These are phyloP conservation scores for Spheniscus mendiculus DNA, from an alignment of 2,113 vertebrate genomes.

Conservation along the genomic window DNA sequence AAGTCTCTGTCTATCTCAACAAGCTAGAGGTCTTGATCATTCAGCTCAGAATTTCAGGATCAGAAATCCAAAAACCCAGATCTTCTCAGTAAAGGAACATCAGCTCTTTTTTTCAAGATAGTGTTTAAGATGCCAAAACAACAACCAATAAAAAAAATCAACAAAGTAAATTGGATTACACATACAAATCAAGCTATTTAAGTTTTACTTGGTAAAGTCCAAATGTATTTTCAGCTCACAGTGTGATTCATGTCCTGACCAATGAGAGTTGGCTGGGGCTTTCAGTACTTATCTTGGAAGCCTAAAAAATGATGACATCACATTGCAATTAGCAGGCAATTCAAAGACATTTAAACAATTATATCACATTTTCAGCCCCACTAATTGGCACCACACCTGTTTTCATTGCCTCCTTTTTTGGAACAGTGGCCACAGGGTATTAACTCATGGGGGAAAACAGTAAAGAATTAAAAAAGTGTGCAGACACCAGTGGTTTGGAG, in stretches of 20 bases:
- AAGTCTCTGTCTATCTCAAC: neutral
- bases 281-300: conserved; percentile 65
- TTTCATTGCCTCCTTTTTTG: conserved; percentile 59
- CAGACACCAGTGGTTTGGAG: conserved; percentile 29
- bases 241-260: neutral
- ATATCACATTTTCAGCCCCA: conserved; percentile 52
- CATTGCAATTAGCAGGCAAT: conserved; percentile 72
- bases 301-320: conserved; percentile 57
- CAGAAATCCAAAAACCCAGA: neutral
- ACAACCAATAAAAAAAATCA: too few species aligned
- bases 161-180: neutral
- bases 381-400: conserved; percentile 66
- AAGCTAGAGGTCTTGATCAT: neutral
- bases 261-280: conserved; percentile 26
- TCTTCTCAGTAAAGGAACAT: neutral
- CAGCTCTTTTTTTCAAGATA: neutral
- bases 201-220: neutral
- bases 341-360: conserved; percentile 72
- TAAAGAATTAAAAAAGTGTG: neutral
- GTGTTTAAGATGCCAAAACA: neutral
- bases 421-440: conserved; percentile 20
- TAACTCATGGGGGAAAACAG: neutral
- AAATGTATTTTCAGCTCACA: neutral
- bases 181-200: neutral
- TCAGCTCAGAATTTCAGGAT: neutral